Evolutionary conservation across 1,140 invertebrate genomes (phyloP).

Genomic region (Rhopalosiphum padi): DNA sequence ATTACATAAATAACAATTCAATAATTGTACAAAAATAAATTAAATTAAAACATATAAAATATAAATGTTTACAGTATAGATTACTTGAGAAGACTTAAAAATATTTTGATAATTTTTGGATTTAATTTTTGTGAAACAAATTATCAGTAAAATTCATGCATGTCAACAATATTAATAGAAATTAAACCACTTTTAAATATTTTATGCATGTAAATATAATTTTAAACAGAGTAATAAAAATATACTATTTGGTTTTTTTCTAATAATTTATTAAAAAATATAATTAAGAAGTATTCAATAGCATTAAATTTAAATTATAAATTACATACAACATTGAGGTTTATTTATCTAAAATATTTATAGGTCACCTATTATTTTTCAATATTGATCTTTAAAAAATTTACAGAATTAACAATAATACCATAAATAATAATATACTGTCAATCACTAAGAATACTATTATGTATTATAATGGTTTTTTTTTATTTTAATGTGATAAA

Average conservation of each 20-base stretch:
- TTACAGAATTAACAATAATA: conserved; percentile 17
- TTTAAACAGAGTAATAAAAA: not conserved
- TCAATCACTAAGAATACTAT: not conserved
- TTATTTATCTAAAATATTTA: not conserved
- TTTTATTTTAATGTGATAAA: not conserved
- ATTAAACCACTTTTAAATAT: not conserved
- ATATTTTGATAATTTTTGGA: not conserved
- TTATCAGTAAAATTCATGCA: not conserved
- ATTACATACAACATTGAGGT: not conserved
- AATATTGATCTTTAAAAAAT: not conserved
- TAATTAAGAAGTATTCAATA: not conserved
- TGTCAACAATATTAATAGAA: not conserved
- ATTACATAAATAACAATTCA: conserved; percentile 32
- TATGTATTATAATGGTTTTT: not conserved
- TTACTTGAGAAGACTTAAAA: not conserved
- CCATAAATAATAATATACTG: not conserved
- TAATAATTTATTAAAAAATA: not conserved
- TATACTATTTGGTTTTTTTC: not conserved
- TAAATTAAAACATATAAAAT: conserved; percentile 20
- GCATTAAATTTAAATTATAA: not conserved
- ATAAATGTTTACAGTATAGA: not conserved
- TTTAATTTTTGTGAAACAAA: not conserved
- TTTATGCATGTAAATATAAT: not conserved
- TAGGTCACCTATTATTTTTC: not conserved
- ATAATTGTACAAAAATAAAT: conserved; percentile 34